Conservation (phyloP, 2,113 vertebrate species). For the Emberiza fucata region DNA sequence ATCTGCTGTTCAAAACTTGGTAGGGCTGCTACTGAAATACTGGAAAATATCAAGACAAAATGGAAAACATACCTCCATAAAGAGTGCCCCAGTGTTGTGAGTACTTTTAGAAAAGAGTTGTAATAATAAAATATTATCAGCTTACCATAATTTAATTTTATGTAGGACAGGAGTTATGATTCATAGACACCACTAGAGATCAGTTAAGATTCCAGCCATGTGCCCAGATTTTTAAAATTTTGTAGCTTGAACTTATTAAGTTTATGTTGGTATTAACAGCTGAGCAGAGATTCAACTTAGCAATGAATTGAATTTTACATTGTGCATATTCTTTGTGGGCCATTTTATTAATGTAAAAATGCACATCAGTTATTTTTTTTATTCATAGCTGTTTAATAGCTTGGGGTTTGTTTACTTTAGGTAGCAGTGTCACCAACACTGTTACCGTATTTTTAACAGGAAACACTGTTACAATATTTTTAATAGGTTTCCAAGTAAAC, state of each 20-base stretch:
- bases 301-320: background rate
- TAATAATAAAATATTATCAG: background rate
- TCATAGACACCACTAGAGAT: background rate
- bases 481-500: background rate
- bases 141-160: slow-evolving; percentile 1
- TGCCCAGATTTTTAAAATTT: background rate
- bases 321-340: background rate
- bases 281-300: background rate
- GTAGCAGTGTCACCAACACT: background rate
- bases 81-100: background rate
- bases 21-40: background rate
- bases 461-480: background rate
- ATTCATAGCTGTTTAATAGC: background rate
- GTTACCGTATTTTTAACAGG: background rate
- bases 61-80: background rate
- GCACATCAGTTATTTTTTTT: background rate
- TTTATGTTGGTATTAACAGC: background rate
- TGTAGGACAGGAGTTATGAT: background rate
- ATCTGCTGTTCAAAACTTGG: background rate
- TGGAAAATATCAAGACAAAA: background rate
- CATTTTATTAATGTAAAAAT: background rate
- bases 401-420: background rate
- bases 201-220: background rate
- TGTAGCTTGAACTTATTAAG: background rate
- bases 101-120: background rate